Percentiles rank a stretch among this genome's conserved stretches.
Conservation (phyloP, 1,140 invertebrate species). For the Metaphire vulgaris region DNA sequence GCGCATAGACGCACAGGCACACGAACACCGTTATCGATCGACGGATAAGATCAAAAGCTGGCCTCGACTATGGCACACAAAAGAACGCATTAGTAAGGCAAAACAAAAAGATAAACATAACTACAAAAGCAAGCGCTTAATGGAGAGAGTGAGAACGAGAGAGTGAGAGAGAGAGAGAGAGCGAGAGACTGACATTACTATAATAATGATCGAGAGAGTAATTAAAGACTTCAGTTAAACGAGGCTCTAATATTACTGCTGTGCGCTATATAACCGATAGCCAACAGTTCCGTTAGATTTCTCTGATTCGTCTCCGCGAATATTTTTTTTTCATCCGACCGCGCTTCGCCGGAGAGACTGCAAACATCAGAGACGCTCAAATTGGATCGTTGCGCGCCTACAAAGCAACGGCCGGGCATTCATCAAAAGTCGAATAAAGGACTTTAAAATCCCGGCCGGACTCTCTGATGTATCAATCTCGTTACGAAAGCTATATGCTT, state of each 20-base stretch:
- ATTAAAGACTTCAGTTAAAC: background rate
- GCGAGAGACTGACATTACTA: no score
- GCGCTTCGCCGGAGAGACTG: no score
- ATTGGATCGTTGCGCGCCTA: background rate
- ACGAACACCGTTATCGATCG: background rate
- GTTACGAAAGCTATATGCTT: background rate
- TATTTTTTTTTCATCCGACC: background rate
- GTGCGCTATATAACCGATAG: background rate
- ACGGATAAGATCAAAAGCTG: background rate
- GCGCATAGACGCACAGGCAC: background rate
- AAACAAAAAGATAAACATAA: no score
- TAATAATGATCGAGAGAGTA: background rate
- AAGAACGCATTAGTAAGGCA: no score
- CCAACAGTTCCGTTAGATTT: no score
- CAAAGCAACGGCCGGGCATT: background rate
- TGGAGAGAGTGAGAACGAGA: no score
- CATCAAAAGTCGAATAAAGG: background rate
- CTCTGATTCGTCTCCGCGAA: background rate
- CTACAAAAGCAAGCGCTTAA: no score
- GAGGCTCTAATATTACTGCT: background rate
- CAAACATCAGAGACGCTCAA: background rate
- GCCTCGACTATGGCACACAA: background rate
- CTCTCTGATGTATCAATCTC: constrained; percentile 1
- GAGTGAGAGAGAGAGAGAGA: no score
- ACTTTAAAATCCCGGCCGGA: background rate